Conservation (phyloP, 2,797 vertebrate species). For the Onychomys torridus region DNA sequence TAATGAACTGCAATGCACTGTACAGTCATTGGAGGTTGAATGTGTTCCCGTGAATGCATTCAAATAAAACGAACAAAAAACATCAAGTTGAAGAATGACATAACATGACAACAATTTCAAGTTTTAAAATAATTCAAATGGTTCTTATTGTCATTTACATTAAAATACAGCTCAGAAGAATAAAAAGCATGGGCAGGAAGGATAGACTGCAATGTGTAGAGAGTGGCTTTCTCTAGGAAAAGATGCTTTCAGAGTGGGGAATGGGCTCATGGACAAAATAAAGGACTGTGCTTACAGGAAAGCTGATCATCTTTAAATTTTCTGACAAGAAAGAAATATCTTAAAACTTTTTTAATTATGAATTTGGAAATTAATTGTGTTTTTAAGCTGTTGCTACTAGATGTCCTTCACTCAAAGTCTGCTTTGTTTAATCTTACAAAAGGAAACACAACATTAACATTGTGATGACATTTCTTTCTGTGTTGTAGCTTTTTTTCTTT, state of each 20-base stretch:
- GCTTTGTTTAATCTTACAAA: neutral
- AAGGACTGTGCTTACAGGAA: neutral
- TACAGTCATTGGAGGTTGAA: neutral
- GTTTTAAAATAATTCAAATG: slow-evolving; percentile 25
- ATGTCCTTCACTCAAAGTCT: neutral
- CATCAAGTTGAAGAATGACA: neutral
- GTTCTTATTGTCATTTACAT: neutral
- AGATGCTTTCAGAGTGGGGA: neutral
- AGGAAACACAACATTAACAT: neutral
- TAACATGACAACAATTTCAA: neutral
- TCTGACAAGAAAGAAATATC: neutral
- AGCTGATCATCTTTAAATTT: neutral
- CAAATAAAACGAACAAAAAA: neutral
- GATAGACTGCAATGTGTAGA: neutral
- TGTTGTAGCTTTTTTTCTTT: neutral
- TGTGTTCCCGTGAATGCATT: neutral
- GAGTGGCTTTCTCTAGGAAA: neutral
- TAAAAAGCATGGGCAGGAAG: neutral
- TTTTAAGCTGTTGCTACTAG: neutral
- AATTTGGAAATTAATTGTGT: neutral
- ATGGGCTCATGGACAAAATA: neutral
- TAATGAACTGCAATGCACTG: neutral
- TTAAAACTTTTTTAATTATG: neutral
- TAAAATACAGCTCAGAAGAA: neutral
- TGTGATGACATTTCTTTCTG: neutral